Evolutionary conservation across 2,797 vertebrate species (phyloP), one percentile per base, ranked within the genome.

Genomic region (Anguilla obscura): DNA sequence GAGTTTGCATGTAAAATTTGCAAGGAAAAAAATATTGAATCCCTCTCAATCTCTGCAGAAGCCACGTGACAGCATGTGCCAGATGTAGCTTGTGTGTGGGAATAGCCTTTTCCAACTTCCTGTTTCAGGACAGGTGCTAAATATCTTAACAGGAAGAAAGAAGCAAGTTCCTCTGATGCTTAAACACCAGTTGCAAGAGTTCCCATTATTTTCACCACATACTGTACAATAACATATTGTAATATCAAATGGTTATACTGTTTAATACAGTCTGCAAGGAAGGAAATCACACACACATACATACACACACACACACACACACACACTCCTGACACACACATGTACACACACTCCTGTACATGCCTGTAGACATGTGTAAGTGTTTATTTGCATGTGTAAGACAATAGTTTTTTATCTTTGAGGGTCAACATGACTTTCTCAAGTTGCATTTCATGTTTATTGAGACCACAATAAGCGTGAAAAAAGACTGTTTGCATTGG

Each of bases 51-150:
- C 12, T 21, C 21, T n/a, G 21, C 58, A 63, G 16, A 5, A 24
- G 21, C 21, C 18, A 63, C 21, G 2, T 3, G 58, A 18, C 21
- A 14, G 56, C 18, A 0, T 63, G 18, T 63, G 58, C 40, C 36
- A 0, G 36, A 16, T 5, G 24, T 6, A 14, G 12, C 24, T 36
- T 33, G 18, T 45, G 71, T 74, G 58, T 60, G 52, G 86, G 76
- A 82, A 50, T 48, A 12, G 45, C 45, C 50, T 24, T n/a, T 82
- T 48, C 79, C 45, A 27, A 82, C 79, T 82, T 82, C 79, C 79
- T 82, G 40, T 82, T 82, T 82, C 45, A 24, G 1, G 40, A 83
- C 86, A 87, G 86, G 86, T 87, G 86, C 83, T 87, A 79, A 87
- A 58, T 63, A 80, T 87, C 40, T 60, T 56, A 40, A 83, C 58